Conservation (phyloP, 2,888 invertebrate species). For the Plagiodera versicolora region DNA sequence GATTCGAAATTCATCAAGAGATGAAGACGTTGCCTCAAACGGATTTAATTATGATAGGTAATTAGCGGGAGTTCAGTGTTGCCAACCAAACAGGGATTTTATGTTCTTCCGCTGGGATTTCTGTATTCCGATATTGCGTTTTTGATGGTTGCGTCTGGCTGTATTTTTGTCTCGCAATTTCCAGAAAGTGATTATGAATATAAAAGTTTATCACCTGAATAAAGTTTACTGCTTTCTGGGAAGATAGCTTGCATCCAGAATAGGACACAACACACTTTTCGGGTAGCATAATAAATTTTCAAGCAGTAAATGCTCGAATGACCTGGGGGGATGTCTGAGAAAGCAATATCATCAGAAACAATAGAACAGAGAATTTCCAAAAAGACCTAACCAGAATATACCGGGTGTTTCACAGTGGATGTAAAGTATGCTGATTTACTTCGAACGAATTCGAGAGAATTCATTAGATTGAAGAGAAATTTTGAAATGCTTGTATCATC, state of each 20-base stretch:
- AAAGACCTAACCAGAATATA: too few relatives aligned
- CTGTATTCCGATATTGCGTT: background rate
- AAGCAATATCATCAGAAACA: too few relatives aligned
- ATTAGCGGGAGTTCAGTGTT: background rate
- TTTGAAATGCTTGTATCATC: too few relatives aligned
- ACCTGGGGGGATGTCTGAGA: too few relatives aligned
- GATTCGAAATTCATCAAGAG: conserved; percentile 15
- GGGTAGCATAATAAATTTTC: background rate
- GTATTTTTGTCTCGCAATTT: background rate
- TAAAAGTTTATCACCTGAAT: background rate
- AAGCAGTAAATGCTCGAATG: too few relatives aligned
- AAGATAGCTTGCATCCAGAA: background rate
- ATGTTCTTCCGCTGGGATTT: background rate
- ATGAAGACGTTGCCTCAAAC: conserved; percentile 3
- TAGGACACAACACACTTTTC: background rate
- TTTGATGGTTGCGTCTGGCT: background rate
- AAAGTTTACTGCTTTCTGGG: background rate
- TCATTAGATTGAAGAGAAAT: too few relatives aligned
- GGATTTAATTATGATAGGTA: conserved; percentile 13
- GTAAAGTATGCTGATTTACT: too few relatives aligned
- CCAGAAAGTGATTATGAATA: background rate
- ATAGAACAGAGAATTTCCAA: too few relatives aligned
- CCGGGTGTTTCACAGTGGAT: too few relatives aligned
- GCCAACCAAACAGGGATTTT: background rate
- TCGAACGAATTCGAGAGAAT: too few relatives aligned